Evolutionary conservation across 2,113 vertebrate genomes (phyloP).

Genomic region (Xenopus tropicalis): UCB_Xtro_10.0 CM004449.2:118760501-118761000

Average conservation of each 20-base stretch:
- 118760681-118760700: constrained; percentile 24
- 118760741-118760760: constrained; percentile 15
- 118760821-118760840: constrained; percentile 10
- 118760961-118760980: constrained; percentile 32
- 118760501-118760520: constrained; percentile 44
- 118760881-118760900: constrained; percentile 39
- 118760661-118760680: constrained; percentile 8
- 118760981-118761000: background rate
- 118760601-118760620: constrained; percentile 3
- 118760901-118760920: constrained; percentile 27
- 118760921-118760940: background rate
- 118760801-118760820: constrained; percentile 28
- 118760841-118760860: constrained; percentile 22
- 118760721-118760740: constrained; percentile 37
- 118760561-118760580: constrained; percentile 26
- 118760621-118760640: background rate
- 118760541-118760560: constrained; percentile 37
- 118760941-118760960: background rate
- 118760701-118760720: constrained; percentile 44
- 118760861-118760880: background rate
- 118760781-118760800: background rate
- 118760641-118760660: constrained; percentile 8
- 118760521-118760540: constrained; percentile 38
- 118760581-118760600: constrained; percentile 33
- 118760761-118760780: constrained; percentile 24